phyloP scores from a whole-genome alignment of 1,140 invertebrate species.

The Apis florea region DNA sequence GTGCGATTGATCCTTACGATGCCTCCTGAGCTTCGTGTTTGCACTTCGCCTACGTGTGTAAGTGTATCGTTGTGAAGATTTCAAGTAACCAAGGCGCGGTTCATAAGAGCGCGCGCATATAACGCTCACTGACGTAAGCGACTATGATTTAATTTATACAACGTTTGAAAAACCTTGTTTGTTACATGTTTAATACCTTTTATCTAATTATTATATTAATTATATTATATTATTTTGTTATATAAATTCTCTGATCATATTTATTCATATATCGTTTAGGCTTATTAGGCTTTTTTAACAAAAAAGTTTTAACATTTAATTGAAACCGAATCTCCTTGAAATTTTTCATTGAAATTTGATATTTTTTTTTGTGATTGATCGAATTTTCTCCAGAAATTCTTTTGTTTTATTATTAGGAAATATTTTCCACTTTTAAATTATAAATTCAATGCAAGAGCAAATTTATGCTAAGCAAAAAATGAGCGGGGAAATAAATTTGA shows the following conservation, averaged over 20 bases:
- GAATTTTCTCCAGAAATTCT: too few relatives aligned
- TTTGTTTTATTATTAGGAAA: too few relatives aligned
- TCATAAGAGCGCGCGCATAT: neutral
- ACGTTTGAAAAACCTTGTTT: constrained; percentile 27
- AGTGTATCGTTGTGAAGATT: constrained; percentile 8
- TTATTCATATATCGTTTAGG: too few relatives aligned
- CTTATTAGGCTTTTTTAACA: neutral
- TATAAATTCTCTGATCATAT: constrained; percentile 15
- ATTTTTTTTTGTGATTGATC: too few relatives aligned
- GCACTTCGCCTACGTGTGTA: too few relatives aligned
- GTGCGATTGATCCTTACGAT: constrained; percentile 32
- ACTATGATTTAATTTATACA: constrained; percentile 35
- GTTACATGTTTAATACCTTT: constrained; percentile 4
- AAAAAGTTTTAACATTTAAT: neutral
- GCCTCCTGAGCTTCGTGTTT: neutral
- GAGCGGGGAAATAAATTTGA: neutral
- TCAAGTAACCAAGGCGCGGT: neutral
- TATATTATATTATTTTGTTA: too few relatives aligned
- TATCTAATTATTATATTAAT: constrained; percentile 16
- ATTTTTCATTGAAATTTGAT: too few relatives aligned
- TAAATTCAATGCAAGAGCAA: too few relatives aligned
- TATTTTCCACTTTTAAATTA: too few relatives aligned
- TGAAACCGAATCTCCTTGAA: too few relatives aligned
- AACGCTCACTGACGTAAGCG: constrained; percentile 18
- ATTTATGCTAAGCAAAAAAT: too few relatives aligned